Percentiles rank a stretch among this genome's conserved stretches.
Evolutionary conservation across 2,888 invertebrate species (phyloP).

Genomic region (Phyllotreta cruciferae): DNA sequence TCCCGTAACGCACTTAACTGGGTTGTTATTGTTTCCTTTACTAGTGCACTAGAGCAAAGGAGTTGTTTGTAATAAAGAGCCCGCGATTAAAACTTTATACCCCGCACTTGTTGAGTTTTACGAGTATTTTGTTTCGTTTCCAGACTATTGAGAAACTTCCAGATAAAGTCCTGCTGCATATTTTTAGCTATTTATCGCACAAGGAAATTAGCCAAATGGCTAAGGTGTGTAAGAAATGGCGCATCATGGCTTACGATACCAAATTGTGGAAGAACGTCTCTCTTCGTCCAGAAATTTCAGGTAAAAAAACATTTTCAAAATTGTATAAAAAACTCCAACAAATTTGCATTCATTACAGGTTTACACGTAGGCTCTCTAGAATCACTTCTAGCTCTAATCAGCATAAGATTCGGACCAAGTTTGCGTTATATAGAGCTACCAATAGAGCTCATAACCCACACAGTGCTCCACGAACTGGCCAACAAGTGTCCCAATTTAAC

Average conservation of each 20-base stretch:
- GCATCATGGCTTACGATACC: slow-evolving; percentile 93
- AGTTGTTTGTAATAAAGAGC: too few species aligned
- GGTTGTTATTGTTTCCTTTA: slow-evolving; percentile 19
- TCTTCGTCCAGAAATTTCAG: slow-evolving; percentile 91
- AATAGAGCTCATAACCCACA: slow-evolving; percentile 95
- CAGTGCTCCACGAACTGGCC: slow-evolving; percentile 94
- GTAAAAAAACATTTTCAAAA: slow-evolving; percentile 3
- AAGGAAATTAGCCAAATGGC: slow-evolving; percentile 94
- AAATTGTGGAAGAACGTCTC: slow-evolving; percentile 96
- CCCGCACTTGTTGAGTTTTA: background rate
- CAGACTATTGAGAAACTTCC: slow-evolving; percentile 97
- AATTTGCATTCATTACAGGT: slow-evolving; percentile 61
- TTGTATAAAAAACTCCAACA: too few species aligned
- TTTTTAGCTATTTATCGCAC: slow-evolving; percentile 93
- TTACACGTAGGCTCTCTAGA: slow-evolving; percentile 90
- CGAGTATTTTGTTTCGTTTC: background rate
- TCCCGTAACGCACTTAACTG: slow-evolving; percentile 12
- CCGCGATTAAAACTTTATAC: background rate
- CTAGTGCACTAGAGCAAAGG: slow-evolving; percentile 14
- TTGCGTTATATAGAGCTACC: slow-evolving; percentile 92
- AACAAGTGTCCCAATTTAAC: slow-evolving; percentile 96
- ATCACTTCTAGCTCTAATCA: slow-evolving; percentile 84
- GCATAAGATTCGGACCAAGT: slow-evolving; percentile 82
- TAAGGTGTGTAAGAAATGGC: slow-evolving; percentile 95
- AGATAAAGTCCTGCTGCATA: slow-evolving; percentile 92